phyloP scores from a whole-genome alignment of 2,797 vertebrate genomes.

The Galaxias olidus region DNA sequence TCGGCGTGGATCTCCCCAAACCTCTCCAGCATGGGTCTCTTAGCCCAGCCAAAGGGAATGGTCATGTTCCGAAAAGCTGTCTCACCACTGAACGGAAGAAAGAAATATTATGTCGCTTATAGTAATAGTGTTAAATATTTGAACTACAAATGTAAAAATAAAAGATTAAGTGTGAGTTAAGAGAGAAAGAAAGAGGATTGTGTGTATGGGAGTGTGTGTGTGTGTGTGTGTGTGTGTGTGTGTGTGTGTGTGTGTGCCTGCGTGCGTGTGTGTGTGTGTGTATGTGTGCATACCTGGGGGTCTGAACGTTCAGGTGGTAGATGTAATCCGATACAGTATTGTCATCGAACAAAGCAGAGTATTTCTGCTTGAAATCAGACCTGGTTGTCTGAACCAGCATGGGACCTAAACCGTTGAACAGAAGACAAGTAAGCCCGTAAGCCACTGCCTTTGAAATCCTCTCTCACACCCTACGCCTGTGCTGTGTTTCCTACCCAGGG shows the following conservation, averaged over 20 bases:
- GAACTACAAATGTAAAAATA: no score
- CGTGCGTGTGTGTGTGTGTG: not conserved
- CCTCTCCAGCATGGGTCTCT: constrained; percentile 87
- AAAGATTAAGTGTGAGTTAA: not conserved
- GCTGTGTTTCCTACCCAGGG: constrained; percentile 78
- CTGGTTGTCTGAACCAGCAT: constrained; percentile 87
- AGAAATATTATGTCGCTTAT: no score
- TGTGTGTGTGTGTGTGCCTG: constrained; percentile 5
- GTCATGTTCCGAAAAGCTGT: constrained; percentile 95
- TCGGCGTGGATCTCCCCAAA: constrained; percentile 77
- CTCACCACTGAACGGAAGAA: constrained; percentile 79
- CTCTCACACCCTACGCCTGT: not conserved
- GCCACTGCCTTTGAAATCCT: not conserved
- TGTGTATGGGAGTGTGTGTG: not conserved
- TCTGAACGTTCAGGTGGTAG: constrained; percentile 93
- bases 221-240: not conserved
- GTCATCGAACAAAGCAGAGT: constrained; percentile 86
- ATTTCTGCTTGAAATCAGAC: constrained; percentile 95
- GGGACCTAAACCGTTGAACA: constrained; percentile 73
- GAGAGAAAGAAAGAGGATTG: not conserved
- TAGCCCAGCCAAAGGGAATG: constrained; percentile 91
- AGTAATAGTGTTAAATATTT: no score
- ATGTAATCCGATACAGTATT: constrained; percentile 92
- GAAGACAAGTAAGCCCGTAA: not conserved
- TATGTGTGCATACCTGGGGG: constrained; percentile 80